A percentile compares a stretch with the other conserved stretches of the same genome.
phyloP scores from a whole-genome alignment of 2,888 invertebrate species.

The Noctua janthe region DNA sequence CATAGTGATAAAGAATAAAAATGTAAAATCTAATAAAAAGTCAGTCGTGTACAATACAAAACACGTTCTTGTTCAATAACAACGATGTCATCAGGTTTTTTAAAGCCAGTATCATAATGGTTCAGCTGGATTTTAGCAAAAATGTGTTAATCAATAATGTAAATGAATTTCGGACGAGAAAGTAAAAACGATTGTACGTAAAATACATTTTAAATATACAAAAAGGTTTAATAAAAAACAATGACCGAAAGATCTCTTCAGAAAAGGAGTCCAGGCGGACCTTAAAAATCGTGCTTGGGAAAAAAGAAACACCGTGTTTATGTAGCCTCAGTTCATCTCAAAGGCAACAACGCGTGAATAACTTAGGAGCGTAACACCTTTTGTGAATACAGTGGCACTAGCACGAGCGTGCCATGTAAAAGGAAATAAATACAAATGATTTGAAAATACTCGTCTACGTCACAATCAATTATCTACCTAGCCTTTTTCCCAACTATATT shows the following conservation, averaged over 20 bases:
- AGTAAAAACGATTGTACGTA: background rate
- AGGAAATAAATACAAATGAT: background rate
- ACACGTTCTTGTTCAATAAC: background rate
- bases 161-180: background rate
- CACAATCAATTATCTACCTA: background rate
- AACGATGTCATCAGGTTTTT: background rate
- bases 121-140: background rate
- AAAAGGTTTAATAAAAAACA: background rate
- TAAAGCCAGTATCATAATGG: background rate
- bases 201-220: background rate
- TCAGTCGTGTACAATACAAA: background rate
- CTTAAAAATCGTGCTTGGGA: background rate
- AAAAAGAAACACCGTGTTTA: background rate
- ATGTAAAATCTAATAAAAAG: background rate
- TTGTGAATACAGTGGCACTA: conserved; percentile 11
- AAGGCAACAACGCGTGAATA: conserved; percentile 25
- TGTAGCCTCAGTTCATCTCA: conserved; percentile 5
- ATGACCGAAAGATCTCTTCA: conserved; percentile 2
- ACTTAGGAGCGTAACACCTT: conserved; percentile 21
- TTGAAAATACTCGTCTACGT: background rate
- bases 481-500: background rate
- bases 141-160: background rate
- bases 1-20: background rate
- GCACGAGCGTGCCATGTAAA: background rate
- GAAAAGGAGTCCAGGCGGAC: background rate